A percentile compares a stretch with the other conserved stretches of the same genome.
Conservation (phyloP, 2,797 vertebrate species). For the Odontamblyopus lacepedii region DNA sequence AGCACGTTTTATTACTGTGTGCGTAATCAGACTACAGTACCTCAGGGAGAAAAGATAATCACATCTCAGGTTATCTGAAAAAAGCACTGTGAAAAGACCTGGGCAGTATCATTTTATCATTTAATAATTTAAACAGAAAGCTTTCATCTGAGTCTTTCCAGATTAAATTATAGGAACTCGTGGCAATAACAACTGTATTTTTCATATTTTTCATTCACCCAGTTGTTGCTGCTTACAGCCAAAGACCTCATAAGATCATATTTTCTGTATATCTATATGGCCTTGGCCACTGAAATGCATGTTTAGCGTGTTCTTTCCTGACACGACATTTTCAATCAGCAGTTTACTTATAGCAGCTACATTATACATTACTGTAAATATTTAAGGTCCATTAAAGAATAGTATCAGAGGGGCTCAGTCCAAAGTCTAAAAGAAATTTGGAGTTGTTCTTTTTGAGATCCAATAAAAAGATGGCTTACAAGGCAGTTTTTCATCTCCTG, state of each 20-base stretch:
- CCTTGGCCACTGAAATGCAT: slow-evolving; percentile 42
- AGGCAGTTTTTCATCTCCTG: slow-evolving; percentile 41
- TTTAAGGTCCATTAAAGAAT: not conserved
- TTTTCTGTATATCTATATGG: not conserved
- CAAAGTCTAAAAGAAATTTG: not conserved
- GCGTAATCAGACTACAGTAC: slow-evolving; percentile 32
- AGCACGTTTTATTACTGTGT: slow-evolving; percentile 22
- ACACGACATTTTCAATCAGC: slow-evolving; percentile 11
- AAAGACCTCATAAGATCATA: slow-evolving; percentile 33
- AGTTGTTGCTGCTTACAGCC: slow-evolving; percentile 37
- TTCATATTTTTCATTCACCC: not conserved
- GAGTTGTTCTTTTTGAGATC: slow-evolving; percentile 20
- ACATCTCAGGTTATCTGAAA: slow-evolving; percentile 54
- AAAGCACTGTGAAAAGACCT: slow-evolving; percentile 50
- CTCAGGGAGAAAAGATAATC: slow-evolving; percentile 48
- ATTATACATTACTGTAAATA: slow-evolving; percentile 9
- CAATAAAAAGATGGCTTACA: slow-evolving; percentile 19
- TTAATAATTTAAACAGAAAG: slow-evolving; percentile 18
- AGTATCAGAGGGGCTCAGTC: slow-evolving; percentile 19
- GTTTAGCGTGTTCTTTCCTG: slow-evolving; percentile 22
- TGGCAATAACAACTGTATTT: slow-evolving; percentile 41
- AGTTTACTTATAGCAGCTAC: slow-evolving; percentile 21
- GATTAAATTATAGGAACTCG: slow-evolving; percentile 28
- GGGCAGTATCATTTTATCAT: slow-evolving; percentile 15
- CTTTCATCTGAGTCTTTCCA: not conserved